phyloP scores from a whole-genome alignment of 2,113 vertebrate species.

The Stomatorhinus ivindoensis region DNA sequence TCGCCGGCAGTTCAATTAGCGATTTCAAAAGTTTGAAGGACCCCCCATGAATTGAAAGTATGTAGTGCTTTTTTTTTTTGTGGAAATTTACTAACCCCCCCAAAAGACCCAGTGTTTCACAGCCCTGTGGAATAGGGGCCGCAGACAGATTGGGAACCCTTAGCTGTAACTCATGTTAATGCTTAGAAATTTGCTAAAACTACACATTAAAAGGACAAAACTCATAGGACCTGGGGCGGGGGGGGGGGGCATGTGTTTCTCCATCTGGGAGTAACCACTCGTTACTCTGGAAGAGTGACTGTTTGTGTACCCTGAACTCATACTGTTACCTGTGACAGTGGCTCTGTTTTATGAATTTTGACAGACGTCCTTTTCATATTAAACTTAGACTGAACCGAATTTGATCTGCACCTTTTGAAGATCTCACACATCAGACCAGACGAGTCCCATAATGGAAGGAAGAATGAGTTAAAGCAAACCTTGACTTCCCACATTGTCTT shows the following conservation, averaged over 20 bases:
- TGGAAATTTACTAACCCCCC: not conserved
- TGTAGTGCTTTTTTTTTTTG: not conserved
- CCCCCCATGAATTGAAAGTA: not conserved
- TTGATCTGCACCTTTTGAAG: not conserved
- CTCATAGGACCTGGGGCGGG: not conserved
- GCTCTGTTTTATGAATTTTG: not conserved
- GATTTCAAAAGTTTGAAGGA: not conserved
- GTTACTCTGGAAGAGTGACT: not conserved
- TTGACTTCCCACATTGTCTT: not conserved
- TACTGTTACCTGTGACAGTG: not conserved
- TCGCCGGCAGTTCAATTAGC: not conserved
- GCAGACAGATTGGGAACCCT: not conserved
- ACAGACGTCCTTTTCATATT: not conserved
- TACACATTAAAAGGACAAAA: not conserved
- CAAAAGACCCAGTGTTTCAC: not conserved
- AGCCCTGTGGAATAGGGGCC: not conserved
- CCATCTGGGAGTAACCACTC: not conserved
- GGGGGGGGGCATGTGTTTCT: not conserved
- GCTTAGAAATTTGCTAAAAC: not conserved
- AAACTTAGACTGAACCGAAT: not conserved
- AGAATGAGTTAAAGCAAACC: not conserved
- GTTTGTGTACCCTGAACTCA: not conserved
- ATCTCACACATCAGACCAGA: not conserved
- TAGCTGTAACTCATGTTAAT: not conserved
- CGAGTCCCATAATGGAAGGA: not conserved